A percentile compares a stretch with the other conserved stretches of the same genome.
phyloP scores from a whole-genome alignment of 2,797 vertebrate species.

The Gymnoscopelus microlampas region DNA sequence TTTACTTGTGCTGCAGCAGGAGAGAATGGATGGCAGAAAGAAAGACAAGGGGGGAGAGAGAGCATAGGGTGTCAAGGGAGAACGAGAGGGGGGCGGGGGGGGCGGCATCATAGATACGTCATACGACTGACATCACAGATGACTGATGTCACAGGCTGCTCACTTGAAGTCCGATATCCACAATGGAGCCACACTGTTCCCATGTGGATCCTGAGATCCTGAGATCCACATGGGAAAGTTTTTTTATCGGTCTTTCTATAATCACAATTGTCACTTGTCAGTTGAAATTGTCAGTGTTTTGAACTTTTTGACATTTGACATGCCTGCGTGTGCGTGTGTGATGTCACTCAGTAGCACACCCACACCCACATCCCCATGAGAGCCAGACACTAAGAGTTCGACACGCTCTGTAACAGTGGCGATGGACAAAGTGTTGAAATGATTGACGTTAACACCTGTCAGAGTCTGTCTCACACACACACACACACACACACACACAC shows the following conservation, averaged over 20 bases:
- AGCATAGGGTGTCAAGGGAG: background rate
- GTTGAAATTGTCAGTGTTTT: background rate
- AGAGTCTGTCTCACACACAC: background rate
- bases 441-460: background rate
- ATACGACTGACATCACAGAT: background rate
- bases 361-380: background rate
- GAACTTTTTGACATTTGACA: background rate
- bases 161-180: too few relatives aligned
- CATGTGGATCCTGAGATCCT: background rate
- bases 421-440: background rate
- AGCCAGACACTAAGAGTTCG: too few relatives aligned
- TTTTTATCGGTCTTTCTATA: background rate
- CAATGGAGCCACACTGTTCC: too few relatives aligned
- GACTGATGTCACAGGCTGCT: too few relatives aligned
- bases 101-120: background rate
- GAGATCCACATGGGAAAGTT: too few relatives aligned
- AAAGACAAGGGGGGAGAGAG: background rate
- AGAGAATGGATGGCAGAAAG: background rate
- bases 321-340: too few relatives aligned
- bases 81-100: background rate
- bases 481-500: conserved; percentile 6
- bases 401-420: background rate
- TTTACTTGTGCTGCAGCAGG: too few relatives aligned
- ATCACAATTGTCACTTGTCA: background rate
- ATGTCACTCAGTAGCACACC: too few relatives aligned